Conservation (phyloP, 2,797 vertebrate genomes). For the Pangasius mekongensis region DNA sequence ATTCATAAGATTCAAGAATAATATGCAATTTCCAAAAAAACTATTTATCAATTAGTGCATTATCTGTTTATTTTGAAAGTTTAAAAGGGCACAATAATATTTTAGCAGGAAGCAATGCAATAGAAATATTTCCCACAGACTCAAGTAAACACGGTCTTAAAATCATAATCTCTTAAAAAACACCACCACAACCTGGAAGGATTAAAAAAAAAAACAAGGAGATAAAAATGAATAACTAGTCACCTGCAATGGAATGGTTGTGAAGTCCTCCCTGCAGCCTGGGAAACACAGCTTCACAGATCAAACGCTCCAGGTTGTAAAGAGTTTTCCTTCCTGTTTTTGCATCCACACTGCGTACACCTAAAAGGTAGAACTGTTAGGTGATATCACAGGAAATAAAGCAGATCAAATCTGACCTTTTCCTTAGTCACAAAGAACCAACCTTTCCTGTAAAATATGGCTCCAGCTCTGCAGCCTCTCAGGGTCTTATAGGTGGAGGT, state of each 20-base stretch:
- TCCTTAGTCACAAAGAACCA: not conserved
- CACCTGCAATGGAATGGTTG: constrained; percentile 96
- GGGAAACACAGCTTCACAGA: constrained; percentile 95
- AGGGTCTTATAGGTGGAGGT: constrained; percentile 97
- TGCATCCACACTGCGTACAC: constrained; percentile 85
- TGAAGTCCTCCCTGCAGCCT: constrained; percentile 96
- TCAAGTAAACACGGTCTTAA: not conserved
- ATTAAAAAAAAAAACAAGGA: not conserved
- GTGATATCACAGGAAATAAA: not conserved
- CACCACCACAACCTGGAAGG: not conserved
- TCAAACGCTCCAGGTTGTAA: constrained; percentile 89
- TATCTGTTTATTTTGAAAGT: not conserved
- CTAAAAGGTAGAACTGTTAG: constrained; percentile 65
- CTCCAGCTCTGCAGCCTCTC: constrained; percentile 89
- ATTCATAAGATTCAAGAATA: not conserved
- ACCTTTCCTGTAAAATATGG: constrained; percentile 97
- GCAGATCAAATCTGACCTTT: not conserved
- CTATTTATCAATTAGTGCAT: not conserved
- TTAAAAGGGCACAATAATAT: not conserved
- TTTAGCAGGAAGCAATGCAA: not conserved
- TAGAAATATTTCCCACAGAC: not conserved
- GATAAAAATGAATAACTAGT: not conserved
- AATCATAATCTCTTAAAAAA: not conserved
- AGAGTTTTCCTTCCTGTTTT: constrained; percentile 87
- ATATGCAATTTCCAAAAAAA: not conserved